Evolutionary conservation across 2,888 invertebrate species (phyloP).

Genomic region (Dendrolimus pini): DNA sequence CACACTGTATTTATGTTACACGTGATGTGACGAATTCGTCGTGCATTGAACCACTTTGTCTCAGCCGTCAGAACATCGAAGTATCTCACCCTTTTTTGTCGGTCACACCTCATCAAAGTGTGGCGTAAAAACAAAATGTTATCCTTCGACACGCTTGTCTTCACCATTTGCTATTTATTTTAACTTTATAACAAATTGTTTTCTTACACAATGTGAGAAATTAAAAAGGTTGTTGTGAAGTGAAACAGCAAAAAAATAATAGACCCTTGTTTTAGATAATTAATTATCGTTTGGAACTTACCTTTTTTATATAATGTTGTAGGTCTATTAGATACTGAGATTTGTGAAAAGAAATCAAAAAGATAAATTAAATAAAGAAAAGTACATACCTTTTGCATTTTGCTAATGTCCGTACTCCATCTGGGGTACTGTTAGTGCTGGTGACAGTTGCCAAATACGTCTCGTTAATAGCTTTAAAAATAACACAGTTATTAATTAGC

Average conservation of each 20-base stretch:
- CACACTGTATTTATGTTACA: too few relatives aligned
- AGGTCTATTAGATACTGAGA: too few relatives aligned
- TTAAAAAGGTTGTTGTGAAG: slow-evolving; percentile 19
- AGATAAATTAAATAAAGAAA: too few relatives aligned
- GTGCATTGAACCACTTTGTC: slow-evolving; percentile 41
- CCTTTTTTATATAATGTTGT: not conserved
- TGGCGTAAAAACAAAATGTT: slow-evolving; percentile 61
- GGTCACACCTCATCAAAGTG: slow-evolving; percentile 43
- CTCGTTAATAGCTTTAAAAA: too few relatives aligned
- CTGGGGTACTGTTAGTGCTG: too few relatives aligned
- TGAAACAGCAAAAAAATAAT: slow-evolving; percentile 15
- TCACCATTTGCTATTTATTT: slow-evolving; percentile 46
- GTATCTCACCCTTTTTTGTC: slow-evolving; percentile 54
- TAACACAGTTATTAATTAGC: too few relatives aligned
- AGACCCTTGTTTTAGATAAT: not conserved
- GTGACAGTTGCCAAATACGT: too few relatives aligned
- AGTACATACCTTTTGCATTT: too few relatives aligned
- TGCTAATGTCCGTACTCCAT: too few relatives aligned
- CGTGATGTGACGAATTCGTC: slow-evolving; percentile 26
- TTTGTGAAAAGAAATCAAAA: too few relatives aligned
- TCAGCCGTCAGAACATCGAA: slow-evolving; percentile 26
- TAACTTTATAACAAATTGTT: slow-evolving; percentile 51
- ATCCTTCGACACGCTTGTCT: slow-evolving; percentile 61
- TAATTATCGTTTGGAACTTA: not conserved
- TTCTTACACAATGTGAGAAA: slow-evolving; percentile 31